Evolutionary conservation across 2,888 invertebrate species (phyloP), one percentile per base, ranked within the genome.

Genomic region (Brachyptera risi): DNA sequence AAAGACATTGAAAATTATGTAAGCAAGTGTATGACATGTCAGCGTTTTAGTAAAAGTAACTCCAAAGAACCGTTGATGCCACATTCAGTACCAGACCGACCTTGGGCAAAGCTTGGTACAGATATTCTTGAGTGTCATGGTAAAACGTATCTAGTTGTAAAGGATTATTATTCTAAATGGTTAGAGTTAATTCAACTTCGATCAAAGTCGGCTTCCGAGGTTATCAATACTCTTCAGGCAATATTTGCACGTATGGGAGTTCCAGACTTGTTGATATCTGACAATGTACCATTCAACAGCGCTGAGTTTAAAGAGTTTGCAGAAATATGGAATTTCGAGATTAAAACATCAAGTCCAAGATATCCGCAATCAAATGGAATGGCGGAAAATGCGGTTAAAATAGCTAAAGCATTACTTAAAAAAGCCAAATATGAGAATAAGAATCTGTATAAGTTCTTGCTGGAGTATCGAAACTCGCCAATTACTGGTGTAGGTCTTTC

Each of bases 1-100:
- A 26, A 3, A 13, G 69, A 72, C 21, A 68, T 73, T 38, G 68
- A 70, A 51, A 31, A 68, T 2, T 24, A 54, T n/a, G 58, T 65
- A 27, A 38, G 19, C 1, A 31, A 44, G 1, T 65, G 65, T 47
- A 13, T 7, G 7, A 27, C 42, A 1, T 64, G 62, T 56, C 21
- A 13, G 21, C 19, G 17, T 11, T 57, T 42, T 31, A 35, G 56
- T 54, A 19, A 51, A 40, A 58, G 15, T 27, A 60, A 57, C 42
- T 11, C 50, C 1, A 67, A 66, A 58, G 67, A 68, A 62, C 62
- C 65, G 19, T 56, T 67, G 56, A 56, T 66, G 19, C 50, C 27
- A 7, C 65, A 65, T 54, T 54, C 65, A 13, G 54, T 64, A 19
- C 67, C 67, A 2, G n/a, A 51, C 11, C 31, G 49, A 15, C 19